Conservation (phyloP, 2,888 invertebrate genomes). For the Isotomurus palustris region DNA sequence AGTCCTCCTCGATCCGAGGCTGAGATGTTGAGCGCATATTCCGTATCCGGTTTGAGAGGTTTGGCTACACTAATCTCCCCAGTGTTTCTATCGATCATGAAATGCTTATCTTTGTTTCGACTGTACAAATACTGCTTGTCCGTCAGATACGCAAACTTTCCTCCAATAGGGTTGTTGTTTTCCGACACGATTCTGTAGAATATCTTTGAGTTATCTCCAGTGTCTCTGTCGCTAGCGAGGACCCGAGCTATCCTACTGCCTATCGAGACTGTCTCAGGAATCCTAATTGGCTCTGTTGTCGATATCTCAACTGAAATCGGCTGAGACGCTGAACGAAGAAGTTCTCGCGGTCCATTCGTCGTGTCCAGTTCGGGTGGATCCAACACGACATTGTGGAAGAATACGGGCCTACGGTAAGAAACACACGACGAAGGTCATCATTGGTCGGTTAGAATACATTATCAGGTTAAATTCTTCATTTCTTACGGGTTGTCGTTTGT, state of each 20-base stretch:
- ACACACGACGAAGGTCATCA: too few relatives aligned
- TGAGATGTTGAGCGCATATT: constrained; percentile 68
- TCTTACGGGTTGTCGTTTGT: constrained; percentile 67
- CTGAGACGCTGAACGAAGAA: constrained; percentile 42
- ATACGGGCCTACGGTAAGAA: constrained; percentile 27
- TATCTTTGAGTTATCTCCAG: constrained; percentile 60
- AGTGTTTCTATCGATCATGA: constrained; percentile 68
- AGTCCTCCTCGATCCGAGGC: constrained; percentile 72
- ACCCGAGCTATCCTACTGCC: constrained; percentile 48
- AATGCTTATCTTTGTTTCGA: constrained; percentile 57
- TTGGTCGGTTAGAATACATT: neutral
- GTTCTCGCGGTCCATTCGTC: constrained; percentile 39
- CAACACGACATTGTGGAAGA: constrained; percentile 42
- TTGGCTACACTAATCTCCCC: constrained; percentile 71
- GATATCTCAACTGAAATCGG: constrained; percentile 45
- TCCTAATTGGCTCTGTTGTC: constrained; percentile 41
- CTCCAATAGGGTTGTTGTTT: constrained; percentile 57
- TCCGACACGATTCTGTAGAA: constrained; percentile 64
- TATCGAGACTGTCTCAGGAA: constrained; percentile 45
- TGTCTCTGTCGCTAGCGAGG: constrained; percentile 45
- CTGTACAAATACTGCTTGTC: constrained; percentile 45
- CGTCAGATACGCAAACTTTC: constrained; percentile 39
- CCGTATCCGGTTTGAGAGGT: constrained; percentile 67
- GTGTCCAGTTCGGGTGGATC: constrained; percentile 43
- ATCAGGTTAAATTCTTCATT: neutral